Evolutionary conservation across 2,797 vertebrate genomes (phyloP).

Genomic region (Poeciliopsis paucimaculata): DNA sequence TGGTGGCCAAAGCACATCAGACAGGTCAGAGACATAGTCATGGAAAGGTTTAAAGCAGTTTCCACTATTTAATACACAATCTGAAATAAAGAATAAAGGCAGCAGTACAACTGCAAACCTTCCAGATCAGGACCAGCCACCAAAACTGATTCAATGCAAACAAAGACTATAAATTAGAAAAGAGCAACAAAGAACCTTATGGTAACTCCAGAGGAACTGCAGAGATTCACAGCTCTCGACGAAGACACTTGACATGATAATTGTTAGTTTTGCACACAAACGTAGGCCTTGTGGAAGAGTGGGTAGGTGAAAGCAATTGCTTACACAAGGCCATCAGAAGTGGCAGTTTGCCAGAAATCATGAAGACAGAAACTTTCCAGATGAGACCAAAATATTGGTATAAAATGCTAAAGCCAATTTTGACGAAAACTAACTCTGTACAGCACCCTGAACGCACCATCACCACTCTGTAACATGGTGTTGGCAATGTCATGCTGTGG

Average conservation of each 20-base stretch:
- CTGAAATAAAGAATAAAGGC: not conserved
- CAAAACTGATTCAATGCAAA: not conserved
- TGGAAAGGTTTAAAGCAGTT: not conserved
- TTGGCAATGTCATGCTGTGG: not conserved
- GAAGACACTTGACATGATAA: not conserved
- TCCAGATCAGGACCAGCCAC: not conserved
- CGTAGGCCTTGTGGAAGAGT: not conserved
- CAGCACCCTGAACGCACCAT: not conserved
- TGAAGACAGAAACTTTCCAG: not conserved
- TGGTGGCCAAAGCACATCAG: not conserved
- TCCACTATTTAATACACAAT: not conserved
- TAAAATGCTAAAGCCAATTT: not conserved
- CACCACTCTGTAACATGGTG: not conserved
- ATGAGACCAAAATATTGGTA: not conserved
- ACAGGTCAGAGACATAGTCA: not conserved
- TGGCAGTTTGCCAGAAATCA: not conserved
- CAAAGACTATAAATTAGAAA: not conserved
- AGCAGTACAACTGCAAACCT: not conserved
- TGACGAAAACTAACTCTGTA: not conserved
- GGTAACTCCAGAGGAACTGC: not conserved
- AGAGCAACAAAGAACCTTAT: not conserved
- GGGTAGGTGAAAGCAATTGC: not conserved
- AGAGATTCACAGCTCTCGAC: not conserved
- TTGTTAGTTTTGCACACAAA: not conserved
- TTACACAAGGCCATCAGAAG: not conserved